phyloP scores from a whole-genome alignment of 2,888 invertebrate genomes.

The Caenorhabditis sp. region DNA sequence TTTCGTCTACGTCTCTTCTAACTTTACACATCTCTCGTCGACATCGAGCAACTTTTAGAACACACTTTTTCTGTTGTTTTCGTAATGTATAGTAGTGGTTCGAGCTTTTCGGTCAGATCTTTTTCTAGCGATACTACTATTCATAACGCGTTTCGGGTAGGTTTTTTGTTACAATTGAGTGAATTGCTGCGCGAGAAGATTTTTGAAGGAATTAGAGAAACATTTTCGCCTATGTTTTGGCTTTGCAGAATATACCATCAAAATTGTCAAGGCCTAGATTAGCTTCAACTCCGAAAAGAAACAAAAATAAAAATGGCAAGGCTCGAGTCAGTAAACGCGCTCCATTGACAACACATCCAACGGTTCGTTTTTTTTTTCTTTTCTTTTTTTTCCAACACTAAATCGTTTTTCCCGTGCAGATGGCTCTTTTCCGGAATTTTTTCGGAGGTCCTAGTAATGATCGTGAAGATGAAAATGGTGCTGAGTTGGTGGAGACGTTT shows the following conservation, averaged over 20 bases:
- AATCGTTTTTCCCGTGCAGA: conserved; percentile 20
- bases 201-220: too few relatives aligned
- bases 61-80: conserved; percentile 16
- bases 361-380: conserved; percentile 14
- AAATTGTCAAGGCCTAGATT: not conserved
- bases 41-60: conserved; percentile 7
- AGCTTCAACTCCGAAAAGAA: not conserved
- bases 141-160: conserved; percentile 3
- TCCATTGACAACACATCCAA: conserved; percentile 24
- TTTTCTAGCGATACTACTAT: conserved; percentile 35
- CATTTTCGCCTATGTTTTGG: too few relatives aligned
- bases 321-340: conserved; percentile 21
- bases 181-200: too few relatives aligned
- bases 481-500: conserved; percentile 81
- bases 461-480: conserved; percentile 55
- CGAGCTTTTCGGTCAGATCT: conserved; percentile 25
- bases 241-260: not conserved
- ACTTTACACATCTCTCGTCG: conserved; percentile 7
- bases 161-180: too few relatives aligned
- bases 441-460: conserved; percentile 60
- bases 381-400: not conserved
- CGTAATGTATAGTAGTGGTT: conserved; percentile 13
- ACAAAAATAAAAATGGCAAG: not conserved
- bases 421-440: conserved; percentile 66
- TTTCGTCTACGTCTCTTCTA: conserved; percentile 11